Evolutionary conservation across 2,888 invertebrate species (phyloP).

Genomic region (Tetheella fluctuosa): DNA sequence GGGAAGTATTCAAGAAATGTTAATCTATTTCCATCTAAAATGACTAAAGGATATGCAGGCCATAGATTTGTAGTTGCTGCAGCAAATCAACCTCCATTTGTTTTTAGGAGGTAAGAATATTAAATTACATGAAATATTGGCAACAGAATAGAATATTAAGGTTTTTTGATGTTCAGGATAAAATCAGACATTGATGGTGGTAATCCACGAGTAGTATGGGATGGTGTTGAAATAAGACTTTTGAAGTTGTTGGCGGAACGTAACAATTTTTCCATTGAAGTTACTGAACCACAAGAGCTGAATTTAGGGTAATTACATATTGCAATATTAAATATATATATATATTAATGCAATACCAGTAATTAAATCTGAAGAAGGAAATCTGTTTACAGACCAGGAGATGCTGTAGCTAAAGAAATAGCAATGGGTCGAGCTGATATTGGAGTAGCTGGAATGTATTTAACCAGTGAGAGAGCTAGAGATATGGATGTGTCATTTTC

Average conservation of each 20-base stretch:
- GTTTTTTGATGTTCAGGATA: constrained; percentile 48
- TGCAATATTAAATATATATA: neutral
- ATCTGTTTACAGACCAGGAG: constrained; percentile 81
- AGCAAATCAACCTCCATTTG: constrained; percentile 89
- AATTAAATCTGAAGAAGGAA: neutral
- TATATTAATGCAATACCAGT: neutral
- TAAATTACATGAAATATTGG: neutral
- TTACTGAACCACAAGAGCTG: constrained; percentile 83
- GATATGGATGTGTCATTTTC: constrained; percentile 85
- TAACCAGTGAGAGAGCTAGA: constrained; percentile 80
- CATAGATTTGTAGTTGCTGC: constrained; percentile 89
- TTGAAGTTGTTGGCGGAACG: constrained; percentile 84
- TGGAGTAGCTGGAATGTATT: constrained; percentile 89
- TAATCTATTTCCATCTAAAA: constrained; percentile 88
- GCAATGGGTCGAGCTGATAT: constrained; percentile 83
- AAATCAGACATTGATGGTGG: constrained; percentile 75
- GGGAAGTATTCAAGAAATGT: constrained; percentile 85
- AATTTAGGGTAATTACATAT: constrained; percentile 55
- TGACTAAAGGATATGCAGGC: constrained; percentile 88
- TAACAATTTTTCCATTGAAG: constrained; percentile 89
- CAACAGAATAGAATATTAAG: neutral
- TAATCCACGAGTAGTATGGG: constrained; percentile 82
- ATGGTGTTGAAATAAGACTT: constrained; percentile 89
- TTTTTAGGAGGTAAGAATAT: constrained; percentile 84
- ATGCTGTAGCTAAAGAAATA: constrained; percentile 85